These are phyloP conservation scores for Theretra japonica DNA, from an alignment of 2,888 invertebrate genomes.

Conservation along the genomic window DNA sequence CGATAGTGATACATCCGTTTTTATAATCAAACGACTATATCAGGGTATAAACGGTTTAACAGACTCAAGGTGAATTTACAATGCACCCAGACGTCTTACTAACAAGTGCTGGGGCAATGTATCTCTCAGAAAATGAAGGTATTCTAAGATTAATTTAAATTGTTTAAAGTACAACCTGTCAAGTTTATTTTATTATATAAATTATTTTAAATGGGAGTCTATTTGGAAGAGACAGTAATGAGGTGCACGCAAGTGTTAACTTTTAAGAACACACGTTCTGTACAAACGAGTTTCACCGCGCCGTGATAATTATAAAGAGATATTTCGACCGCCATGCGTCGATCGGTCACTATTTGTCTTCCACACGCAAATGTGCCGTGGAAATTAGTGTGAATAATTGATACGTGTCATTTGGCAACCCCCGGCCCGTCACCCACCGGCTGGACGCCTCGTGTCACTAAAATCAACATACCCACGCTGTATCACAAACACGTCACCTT, in stretches of 20 bases:
- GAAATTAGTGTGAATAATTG: slow-evolving; percentile 83
- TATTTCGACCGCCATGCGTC: slow-evolving; percentile 67
- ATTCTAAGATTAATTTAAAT: not conserved
- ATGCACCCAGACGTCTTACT: not conserved
- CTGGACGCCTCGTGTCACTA: slow-evolving; percentile 48
- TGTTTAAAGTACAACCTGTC: no score
- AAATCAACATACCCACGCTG: slow-evolving; percentile 53
- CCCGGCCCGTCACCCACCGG: slow-evolving; percentile 52
- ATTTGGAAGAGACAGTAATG: not conserved
- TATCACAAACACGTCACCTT: slow-evolving; percentile 35
- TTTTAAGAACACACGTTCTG: slow-evolving; percentile 44
- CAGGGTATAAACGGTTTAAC: not conserved
- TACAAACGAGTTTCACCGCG: slow-evolving; percentile 58
- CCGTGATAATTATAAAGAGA: slow-evolving; percentile 73
- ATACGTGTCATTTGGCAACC: slow-evolving; percentile 84
- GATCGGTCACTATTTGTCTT: slow-evolving; percentile 78
- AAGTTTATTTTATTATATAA: no score
- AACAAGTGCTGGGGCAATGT: not conserved
- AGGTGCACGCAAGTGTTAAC: not conserved
- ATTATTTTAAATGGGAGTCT: not conserved
- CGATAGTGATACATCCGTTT: slow-evolving; percentile 21
- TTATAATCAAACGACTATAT: slow-evolving; percentile 3
- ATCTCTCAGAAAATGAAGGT: not conserved
- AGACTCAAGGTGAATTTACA: slow-evolving; percentile 16
- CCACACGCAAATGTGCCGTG: slow-evolving; percentile 82